These are phyloP conservation scores for Maconellicoccus hirsutus DNA, from an alignment of 1,140 invertebrate species.

Conservation along the genomic window DNA sequence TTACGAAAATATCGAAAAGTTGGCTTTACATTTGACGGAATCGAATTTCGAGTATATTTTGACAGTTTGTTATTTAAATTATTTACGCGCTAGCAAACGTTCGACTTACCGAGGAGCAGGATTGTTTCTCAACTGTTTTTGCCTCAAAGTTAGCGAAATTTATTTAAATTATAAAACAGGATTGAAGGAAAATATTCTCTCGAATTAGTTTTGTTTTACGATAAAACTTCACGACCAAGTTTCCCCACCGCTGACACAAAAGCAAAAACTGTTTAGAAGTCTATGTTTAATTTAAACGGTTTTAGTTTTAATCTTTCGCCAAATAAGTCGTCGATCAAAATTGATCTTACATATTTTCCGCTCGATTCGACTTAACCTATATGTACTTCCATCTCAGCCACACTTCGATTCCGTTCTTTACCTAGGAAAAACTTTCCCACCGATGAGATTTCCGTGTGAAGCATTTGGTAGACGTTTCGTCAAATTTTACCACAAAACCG, in stretches of 20 bases:
- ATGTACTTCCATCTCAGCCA: no score
- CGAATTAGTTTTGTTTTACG: constrained; percentile 15
- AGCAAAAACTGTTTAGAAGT: neutral
- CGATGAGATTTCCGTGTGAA: no score
- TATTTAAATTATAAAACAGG: constrained; percentile 10
- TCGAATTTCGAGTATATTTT: neutral
- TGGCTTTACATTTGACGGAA: no score
- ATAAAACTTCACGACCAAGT: neutral
- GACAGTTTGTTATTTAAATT: constrained; percentile 19
- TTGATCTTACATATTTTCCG: neutral
- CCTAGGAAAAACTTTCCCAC: no score
- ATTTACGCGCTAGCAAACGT: constrained; percentile 7
- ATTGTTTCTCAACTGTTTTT: neutral
- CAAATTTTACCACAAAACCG: no score
- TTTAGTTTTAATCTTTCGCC: neutral
- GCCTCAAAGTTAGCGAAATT: constrained; percentile 1
- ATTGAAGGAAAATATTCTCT: constrained; percentile 4
- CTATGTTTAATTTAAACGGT: constrained; percentile 9
- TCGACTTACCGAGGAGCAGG: neutral
- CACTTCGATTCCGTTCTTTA: no score
- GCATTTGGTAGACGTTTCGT: no score
- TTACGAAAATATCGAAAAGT: no score
- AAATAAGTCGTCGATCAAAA: neutral
- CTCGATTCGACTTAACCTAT: no score
- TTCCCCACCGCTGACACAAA: neutral